A percentile compares a stretch with the other conserved stretches of the same genome.
phyloP scores from a whole-genome alignment of 2,888 invertebrate genomes.

The Leucoma salicis region DNA sequence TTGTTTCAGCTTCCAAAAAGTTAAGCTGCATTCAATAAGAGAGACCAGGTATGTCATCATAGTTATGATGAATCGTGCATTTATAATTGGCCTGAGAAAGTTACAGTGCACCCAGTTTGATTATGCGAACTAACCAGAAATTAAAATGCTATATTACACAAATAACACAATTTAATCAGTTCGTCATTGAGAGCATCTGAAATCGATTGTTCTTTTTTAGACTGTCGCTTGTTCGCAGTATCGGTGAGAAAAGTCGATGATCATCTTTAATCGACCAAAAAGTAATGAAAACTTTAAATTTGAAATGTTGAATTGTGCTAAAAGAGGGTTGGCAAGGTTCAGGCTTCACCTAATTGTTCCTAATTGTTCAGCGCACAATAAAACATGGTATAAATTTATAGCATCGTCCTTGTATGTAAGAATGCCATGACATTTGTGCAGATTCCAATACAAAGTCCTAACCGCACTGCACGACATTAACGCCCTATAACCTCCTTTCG shows the following conservation, averaged over 20 bases:
- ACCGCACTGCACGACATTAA: slow-evolving; percentile 32
- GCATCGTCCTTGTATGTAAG: slow-evolving; percentile 53
- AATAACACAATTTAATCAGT: slow-evolving; percentile 35
- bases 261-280: slow-evolving; percentile 3
- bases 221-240: background rate
- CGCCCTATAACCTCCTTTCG: slow-evolving; percentile 48
- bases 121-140: slow-evolving; percentile 39
- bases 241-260: background rate
- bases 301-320: too few species aligned
- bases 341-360: too few species aligned
- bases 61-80: too few species aligned
- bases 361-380: too few species aligned
- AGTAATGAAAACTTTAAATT: too few species aligned
- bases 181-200: slow-evolving; percentile 40
- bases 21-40: too few species aligned
- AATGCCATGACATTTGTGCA: slow-evolving; percentile 65
- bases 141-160: slow-evolving; percentile 44
- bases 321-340: too few species aligned
- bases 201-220: slow-evolving; percentile 39
- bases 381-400: slow-evolving; percentile 32
- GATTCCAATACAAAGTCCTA: slow-evolving; percentile 38
- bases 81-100: slow-evolving; percentile 4
- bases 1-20: too few species aligned
- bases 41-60: too few species aligned
- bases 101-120: slow-evolving; percentile 20